A percentile compares a stretch with the other conserved stretches of the same genome.
Conservation (phyloP, 2,113 vertebrate genomes). For the Stictonetta naevosa region DNA sequence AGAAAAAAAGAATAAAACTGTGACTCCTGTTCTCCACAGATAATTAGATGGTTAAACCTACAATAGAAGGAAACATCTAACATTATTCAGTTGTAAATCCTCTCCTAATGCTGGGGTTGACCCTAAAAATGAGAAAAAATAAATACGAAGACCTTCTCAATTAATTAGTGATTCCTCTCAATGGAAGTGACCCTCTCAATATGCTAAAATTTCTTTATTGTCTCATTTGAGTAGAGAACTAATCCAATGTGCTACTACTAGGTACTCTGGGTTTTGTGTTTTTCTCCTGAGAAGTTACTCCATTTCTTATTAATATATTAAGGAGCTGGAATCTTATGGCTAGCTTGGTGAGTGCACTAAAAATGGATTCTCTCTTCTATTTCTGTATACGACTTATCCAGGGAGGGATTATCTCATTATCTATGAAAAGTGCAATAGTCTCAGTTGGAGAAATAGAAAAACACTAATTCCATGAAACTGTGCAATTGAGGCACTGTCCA, state of each 20-base stretch:
- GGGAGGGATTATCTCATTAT: not conserved
- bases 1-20: not conserved
- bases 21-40: not conserved
- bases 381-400: not conserved
- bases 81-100: not conserved
- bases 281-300: not conserved
- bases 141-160: not conserved
- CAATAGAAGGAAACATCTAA: not conserved
- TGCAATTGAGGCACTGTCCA: not conserved
- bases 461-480: not conserved
- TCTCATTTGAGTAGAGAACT: not conserved
- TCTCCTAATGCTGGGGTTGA: not conserved
- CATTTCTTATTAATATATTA: not conserved
- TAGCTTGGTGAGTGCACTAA: not conserved
- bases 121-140: not conserved
- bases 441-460: not conserved
- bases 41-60: not conserved
- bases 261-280: not conserved
- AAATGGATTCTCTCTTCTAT: not conserved
- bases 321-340: not conserved
- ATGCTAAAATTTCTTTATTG: not conserved
- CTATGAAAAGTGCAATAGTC: not conserved
- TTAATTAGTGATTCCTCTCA: not conserved
- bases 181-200: not conserved
- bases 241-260: not conserved